Percentiles rank a stretch among this genome's conserved stretches.
These are phyloP conservation scores for Hippocampus barbouri DNA, from an alignment of 2,113 vertebrate genomes.

Conservation along the genomic window DNA sequence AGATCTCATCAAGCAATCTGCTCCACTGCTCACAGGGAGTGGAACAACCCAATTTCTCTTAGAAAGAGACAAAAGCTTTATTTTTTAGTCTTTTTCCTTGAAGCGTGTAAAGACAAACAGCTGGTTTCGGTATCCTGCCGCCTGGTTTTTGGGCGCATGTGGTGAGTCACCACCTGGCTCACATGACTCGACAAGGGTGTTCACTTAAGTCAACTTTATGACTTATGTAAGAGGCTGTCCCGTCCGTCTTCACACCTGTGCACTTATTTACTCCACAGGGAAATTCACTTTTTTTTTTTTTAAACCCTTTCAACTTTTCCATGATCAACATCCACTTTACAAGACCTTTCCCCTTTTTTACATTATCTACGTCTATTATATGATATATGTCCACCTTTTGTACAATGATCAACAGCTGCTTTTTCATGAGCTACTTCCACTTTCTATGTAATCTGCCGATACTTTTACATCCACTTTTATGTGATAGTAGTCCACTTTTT, in stretches of 20 bases:
- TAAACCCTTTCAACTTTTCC: no score
- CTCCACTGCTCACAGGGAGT: slow-evolving; percentile 43
- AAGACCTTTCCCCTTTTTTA: no score
- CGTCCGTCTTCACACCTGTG: neutral
- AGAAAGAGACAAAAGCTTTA: slow-evolving; percentile 14
- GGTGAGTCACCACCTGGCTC: neutral
- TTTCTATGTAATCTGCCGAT: neutral
- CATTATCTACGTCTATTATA: no score
- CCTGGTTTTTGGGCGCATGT: neutral
- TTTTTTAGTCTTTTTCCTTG: slow-evolving; percentile 30
- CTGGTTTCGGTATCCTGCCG: slow-evolving; percentile 23
- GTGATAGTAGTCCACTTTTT: neutral
- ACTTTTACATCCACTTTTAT: neutral
- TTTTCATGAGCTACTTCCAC: neutral
- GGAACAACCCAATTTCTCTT: slow-evolving; percentile 45
- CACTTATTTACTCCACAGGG: neutral
- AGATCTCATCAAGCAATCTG: slow-evolving; percentile 38
- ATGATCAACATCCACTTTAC: neutral
- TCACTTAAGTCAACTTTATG: neutral
- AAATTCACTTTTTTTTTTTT: neutral
- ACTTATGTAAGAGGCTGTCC: neutral
- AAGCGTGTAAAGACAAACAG: slow-evolving; percentile 40
- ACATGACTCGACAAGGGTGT: neutral
- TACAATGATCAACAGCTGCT: no score
- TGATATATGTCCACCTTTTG: no score